phyloP scores from a whole-genome alignment of 1,140 invertebrate genomes.

The Leptinotarsa undecemlineata region DNA sequence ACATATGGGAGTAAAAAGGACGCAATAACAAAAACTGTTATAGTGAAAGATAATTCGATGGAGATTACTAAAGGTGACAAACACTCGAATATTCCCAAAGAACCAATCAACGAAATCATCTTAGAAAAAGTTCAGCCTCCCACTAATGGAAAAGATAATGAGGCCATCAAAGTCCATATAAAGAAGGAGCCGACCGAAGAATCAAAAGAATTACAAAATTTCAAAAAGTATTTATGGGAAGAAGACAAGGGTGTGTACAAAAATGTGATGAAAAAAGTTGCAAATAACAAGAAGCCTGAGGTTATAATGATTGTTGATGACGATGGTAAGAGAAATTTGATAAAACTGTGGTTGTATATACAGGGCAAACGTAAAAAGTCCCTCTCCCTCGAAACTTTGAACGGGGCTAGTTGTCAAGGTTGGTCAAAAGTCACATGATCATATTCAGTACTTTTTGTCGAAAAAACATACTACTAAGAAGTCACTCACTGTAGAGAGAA shows the following conservation, averaged over 20 bases:
- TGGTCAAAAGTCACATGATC: too few relatives aligned
- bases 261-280: constrained; percentile 16
- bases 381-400: too few relatives aligned
- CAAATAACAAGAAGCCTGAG: neutral
- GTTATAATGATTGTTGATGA: neutral
- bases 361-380: too few relatives aligned
- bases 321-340: neutral
- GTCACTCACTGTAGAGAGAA: too few relatives aligned
- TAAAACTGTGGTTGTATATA: too few relatives aligned
- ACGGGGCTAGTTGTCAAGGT: too few relatives aligned
- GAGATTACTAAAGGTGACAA: constrained; percentile 13
- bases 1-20: neutral
- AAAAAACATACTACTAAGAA: too few relatives aligned
- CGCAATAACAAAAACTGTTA: constrained; percentile 10
- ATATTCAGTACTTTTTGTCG: too few relatives aligned
- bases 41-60: constrained; percentile 23
- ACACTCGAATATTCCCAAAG: neutral
- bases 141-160: neutral
- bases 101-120: neutral
- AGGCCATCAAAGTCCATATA: neutral
- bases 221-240: constrained; percentile 1
- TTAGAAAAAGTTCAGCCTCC: neutral
- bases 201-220: neutral
- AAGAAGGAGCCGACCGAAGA: neutral
- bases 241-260: constrained; percentile 2